Base-by-base conservation (phyloP, 1,140 invertebrate species). In the Lepidurus arcticus region DNA sequence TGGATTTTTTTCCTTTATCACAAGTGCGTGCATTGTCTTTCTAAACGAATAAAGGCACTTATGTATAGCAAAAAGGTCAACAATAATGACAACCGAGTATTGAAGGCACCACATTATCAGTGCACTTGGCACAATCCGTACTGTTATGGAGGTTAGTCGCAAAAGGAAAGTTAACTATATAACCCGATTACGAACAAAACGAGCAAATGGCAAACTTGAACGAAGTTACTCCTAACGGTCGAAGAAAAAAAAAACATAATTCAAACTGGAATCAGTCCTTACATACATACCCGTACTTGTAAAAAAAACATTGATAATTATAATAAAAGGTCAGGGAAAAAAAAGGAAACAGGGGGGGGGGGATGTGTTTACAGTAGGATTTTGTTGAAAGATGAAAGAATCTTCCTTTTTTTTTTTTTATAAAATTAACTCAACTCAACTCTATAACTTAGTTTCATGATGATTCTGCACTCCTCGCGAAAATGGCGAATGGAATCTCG, bases 391-490 rank as follows among this genome's bases (percentile, higher is more conserved):
- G 24, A 45, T 10, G 42, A 42, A 1, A 24, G 4, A 16, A 26
- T 10, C 16, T 16, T 10, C 16, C 44, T 76, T 75, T 44, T 21
- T 76, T 75, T 44, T 21, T n/a, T 75, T 9, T 24, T 1, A 42
- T 75, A 44, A n/a, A n/a, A n/a, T 24, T 3, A 73, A 73, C 65
- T 73, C 24, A 73, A n/a, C 24, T 73, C 3, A n/a, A 24, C 16
- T 75, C 53, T 78, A 80, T 74, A 80, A 76, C 76, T 80, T 80
- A 24, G 79, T 80, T 74, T 80, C 79, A 73, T 80, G 79, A 43
- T 77, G 79, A 78, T 73, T 80, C 42, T 76, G 73, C 45, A 78
- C 74, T 8, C 79, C 73, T 44, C 73, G 74, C 47, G 73, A 10
- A 73, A 80, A 80, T 34, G 79, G 76, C 26, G 73, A 73, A 43